Evolutionary conservation across 2,797 vertebrate genomes (phyloP).

Genomic region (Menidia menidia): DNA sequence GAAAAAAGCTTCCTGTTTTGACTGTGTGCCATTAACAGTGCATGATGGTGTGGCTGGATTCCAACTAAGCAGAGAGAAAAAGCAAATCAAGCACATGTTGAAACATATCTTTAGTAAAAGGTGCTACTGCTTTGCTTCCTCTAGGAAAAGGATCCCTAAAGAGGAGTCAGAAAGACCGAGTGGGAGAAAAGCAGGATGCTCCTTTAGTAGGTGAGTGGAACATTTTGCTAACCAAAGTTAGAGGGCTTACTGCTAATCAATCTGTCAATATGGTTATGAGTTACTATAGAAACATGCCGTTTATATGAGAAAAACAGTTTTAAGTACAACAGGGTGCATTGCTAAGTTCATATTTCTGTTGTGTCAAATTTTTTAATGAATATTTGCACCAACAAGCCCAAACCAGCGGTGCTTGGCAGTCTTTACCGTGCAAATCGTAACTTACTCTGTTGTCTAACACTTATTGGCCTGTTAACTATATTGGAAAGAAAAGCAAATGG

Average conservation of each 20-base stretch:
- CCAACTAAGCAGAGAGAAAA: slow-evolving; percentile 22
- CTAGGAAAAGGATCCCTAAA: slow-evolving; percentile 41
- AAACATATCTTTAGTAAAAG: slow-evolving; percentile 38
- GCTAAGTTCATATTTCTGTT: slow-evolving; percentile 25
- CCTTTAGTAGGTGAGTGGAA: slow-evolving; percentile 70
- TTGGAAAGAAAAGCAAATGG: slow-evolving; percentile 64
- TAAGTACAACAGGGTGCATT: slow-evolving; percentile 4
- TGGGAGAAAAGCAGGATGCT: slow-evolving; percentile 31
- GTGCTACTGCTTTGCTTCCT: slow-evolving; percentile 39
- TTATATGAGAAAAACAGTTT: slow-evolving; percentile 12
- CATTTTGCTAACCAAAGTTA: slow-evolving; percentile 10
- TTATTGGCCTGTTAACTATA: slow-evolving; percentile 64
- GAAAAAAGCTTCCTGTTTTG: slow-evolving; percentile 65
- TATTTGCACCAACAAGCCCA: slow-evolving; percentile 46
- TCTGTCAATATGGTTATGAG: slow-evolving; percentile 18
- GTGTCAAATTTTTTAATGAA: slow-evolving; percentile 34
- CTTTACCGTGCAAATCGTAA: slow-evolving; percentile 61
- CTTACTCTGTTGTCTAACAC: slow-evolving; percentile 70
- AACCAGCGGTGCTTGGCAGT: slow-evolving; percentile 49
- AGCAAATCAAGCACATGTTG: background rate
- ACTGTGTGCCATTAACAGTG: slow-evolving; percentile 35
- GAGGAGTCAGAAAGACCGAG: slow-evolving; percentile 41
- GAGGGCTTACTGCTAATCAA: slow-evolving; percentile 20
- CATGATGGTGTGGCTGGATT: slow-evolving; percentile 21
- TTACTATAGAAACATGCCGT: slow-evolving; percentile 14